Percentiles rank a stretch among this genome's conserved stretches.
Conservation (phyloP, 2,113 vertebrate genomes). For the Pica pica region DNA sequence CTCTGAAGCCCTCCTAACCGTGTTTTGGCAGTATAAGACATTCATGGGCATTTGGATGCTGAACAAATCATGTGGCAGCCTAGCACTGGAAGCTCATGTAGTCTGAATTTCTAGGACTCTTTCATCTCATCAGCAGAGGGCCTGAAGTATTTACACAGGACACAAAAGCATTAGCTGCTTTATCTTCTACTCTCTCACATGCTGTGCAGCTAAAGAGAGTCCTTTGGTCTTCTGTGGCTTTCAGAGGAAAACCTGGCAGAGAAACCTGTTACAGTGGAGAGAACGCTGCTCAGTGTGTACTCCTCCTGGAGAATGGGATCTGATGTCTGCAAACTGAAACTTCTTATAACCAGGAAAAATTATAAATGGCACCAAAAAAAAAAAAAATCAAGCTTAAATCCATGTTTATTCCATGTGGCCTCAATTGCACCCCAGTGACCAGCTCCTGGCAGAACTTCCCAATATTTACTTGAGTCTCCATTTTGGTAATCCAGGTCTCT, state of each 20-base stretch:
- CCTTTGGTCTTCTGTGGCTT: neutral
- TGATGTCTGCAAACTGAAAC: neutral
- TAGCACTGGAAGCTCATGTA: neutral
- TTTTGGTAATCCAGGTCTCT: neutral
- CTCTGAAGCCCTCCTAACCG: neutral
- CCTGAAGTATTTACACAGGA: neutral
- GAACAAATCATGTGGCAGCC: neutral
- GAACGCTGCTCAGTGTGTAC: rapidly evolving
- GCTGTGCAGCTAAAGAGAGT: neutral
- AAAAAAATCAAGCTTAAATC: neutral
- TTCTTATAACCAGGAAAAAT: neutral
- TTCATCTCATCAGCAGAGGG: neutral
- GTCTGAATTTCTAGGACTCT: neutral
- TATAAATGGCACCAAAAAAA: neutral
- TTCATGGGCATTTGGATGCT: neutral
- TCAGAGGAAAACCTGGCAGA: neutral
- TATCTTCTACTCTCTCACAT: neutral
- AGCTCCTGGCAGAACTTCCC: neutral
- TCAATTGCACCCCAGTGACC: neutral
- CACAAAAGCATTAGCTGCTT: neutral
- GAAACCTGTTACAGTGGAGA: neutral
- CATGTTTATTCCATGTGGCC: neutral
- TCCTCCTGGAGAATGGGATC: neutral
- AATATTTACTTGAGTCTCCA: neutral
- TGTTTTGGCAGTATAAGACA: neutral